phyloP scores from a whole-genome alignment of 1,140 invertebrate species.

The Coboldia fuscipes region DNA sequence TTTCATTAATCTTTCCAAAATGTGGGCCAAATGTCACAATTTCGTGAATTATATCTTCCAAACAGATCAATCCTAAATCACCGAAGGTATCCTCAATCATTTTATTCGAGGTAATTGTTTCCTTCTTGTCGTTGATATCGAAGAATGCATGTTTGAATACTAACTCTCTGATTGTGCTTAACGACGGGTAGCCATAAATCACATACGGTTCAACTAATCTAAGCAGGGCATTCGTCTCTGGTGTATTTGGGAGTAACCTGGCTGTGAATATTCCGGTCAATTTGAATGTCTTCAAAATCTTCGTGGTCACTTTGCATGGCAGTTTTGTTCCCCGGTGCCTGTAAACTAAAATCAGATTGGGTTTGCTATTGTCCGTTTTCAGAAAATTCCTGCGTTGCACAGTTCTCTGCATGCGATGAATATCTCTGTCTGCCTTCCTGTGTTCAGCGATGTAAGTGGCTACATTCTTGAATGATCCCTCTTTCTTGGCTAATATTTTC shows the following conservation, averaged over 20 bases:
- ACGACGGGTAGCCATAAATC: slow-evolving; percentile 14
- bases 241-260: slow-evolving; percentile 15
- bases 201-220: slow-evolving; percentile 20
- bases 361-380: slow-evolving; percentile 8
- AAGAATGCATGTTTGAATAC: slow-evolving; percentile 20
- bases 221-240: slow-evolving; percentile 15
- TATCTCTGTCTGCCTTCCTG: slow-evolving; percentile 16
- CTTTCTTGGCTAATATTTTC: slow-evolving; percentile 5
- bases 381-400: slow-evolving; percentile 9
- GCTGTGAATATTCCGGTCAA: slow-evolving; percentile 13
- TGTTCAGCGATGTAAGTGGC: slow-evolving; percentile 19
- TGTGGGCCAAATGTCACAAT: slow-evolving; percentile 19
- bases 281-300: slow-evolving; percentile 12
- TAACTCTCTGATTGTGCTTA: slow-evolving; percentile 15
- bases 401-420: slow-evolving; percentile 14
- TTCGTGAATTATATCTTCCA: slow-evolving; percentile 21
- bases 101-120: slow-evolving; percentile 17
- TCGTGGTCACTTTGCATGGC: slow-evolving; percentile 14
- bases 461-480: slow-evolving; percentile 16
- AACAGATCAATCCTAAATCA: slow-evolving; percentile 16
- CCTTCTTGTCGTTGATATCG: slow-evolving; percentile 13
- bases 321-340: slow-evolving; percentile 18
- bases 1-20: slow-evolving; percentile 11
- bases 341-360: slow-evolving; percentile 14
- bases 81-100: slow-evolving; percentile 17